Evolutionary conservation across 2,888 invertebrate species (phyloP).

Genomic region (Orthosia gracilis): DNA sequence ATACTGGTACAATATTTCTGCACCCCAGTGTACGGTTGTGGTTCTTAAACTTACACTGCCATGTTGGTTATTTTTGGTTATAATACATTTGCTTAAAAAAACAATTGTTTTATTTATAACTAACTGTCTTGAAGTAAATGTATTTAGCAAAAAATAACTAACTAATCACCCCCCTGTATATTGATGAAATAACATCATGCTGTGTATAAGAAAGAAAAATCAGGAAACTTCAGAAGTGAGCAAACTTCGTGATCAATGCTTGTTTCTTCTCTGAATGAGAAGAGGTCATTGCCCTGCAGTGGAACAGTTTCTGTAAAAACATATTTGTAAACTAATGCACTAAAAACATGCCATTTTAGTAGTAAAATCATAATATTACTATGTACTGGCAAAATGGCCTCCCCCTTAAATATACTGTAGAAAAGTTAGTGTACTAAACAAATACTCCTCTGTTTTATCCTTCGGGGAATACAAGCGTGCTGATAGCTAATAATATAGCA

Average conservation of each 20-base stretch:
- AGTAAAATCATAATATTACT: not conserved
- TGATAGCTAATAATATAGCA: too few species aligned
- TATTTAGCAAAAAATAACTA: slow-evolving; percentile 86
- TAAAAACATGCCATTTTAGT: not conserved
- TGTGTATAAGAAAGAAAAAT: slow-evolving; percentile 21
- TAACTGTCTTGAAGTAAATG: slow-evolving; percentile 90
- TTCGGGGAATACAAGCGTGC: not conserved
- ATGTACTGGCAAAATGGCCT: not conserved
- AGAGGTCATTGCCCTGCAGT: too few species aligned
- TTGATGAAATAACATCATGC: slow-evolving; percentile 36
- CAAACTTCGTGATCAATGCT: too few species aligned
- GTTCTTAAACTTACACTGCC: slow-evolving; percentile 57
- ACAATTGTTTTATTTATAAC: slow-evolving; percentile 88
- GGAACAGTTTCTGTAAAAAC: too few species aligned
- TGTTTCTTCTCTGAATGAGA: too few species aligned
- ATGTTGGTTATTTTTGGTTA: slow-evolving; percentile 85
- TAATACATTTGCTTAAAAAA: slow-evolving; percentile 88
- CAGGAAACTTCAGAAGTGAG: not conserved
- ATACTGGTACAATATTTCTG: slow-evolving; percentile 50
- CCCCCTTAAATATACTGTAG: not conserved
- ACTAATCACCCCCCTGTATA: slow-evolving; percentile 71
- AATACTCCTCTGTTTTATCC: not conserved
- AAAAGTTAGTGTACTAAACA: not conserved
- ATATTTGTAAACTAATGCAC: too few species aligned
- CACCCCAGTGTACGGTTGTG: slow-evolving; percentile 54